These are phyloP conservation scores for Heteropelma amictum DNA, from an alignment of 2,888 invertebrate genomes.

Conservation along the genomic window DNA sequence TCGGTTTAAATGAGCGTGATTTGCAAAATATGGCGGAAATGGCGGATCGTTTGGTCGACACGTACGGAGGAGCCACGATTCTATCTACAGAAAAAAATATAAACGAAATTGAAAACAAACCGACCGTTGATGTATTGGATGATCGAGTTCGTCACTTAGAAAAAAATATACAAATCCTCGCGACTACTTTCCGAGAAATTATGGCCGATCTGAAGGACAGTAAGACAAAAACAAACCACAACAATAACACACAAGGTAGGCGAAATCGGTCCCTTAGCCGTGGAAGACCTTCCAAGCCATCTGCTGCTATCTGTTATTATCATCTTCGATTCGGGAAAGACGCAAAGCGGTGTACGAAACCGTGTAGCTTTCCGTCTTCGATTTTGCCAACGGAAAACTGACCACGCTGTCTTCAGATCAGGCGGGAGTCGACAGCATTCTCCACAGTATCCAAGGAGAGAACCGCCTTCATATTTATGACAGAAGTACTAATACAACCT, in stretches of 20 bases:
- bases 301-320: too few species aligned
- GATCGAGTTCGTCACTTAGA: background rate
- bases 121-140: background rate
- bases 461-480: slow-evolving; percentile 21
- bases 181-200: too few species aligned
- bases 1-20: background rate
- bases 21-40: slow-evolving; percentile 20
- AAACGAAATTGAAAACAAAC: background rate
- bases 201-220: too few species aligned
- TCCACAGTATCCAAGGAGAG: background rate
- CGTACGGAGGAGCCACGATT: background rate
- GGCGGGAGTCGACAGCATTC: background rate
- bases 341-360: background rate
- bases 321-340: background rate
- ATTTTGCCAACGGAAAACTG: background rate
- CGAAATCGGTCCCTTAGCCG: too few species aligned
- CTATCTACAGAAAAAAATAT: background rate
- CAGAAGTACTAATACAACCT: slow-evolving; percentile 7
- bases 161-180: background rate
- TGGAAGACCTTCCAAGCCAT: too few species aligned
- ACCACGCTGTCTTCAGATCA: background rate
- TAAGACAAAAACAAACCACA: too few species aligned
- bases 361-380: background rate
- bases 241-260: too few species aligned
- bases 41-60: slow-evolving; percentile 16